Conservation (phyloP, 2,113 vertebrate species). For the Psilopsiagon aymara region DNA sequence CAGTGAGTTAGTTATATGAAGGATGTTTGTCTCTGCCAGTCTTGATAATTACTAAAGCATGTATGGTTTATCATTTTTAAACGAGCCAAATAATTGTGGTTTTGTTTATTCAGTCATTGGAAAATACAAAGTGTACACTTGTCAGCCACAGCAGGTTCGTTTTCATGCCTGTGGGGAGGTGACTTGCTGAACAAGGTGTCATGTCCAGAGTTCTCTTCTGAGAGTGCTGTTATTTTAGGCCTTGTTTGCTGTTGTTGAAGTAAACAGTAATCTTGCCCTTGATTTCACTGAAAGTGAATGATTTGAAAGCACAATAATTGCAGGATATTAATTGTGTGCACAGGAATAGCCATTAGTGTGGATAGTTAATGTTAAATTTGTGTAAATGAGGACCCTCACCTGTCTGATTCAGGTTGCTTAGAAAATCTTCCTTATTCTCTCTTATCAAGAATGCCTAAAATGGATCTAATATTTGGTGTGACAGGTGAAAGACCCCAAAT, state of each 20-base stretch:
- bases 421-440: background rate
- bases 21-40: background rate
- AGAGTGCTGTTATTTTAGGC: background rate
- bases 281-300: background rate
- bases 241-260: background rate
- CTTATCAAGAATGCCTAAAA: background rate
- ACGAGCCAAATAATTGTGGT: too few relatives aligned
- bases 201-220: background rate
- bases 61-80: background rate
- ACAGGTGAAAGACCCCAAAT: background rate
- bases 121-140: background rate
- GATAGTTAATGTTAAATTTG: background rate
- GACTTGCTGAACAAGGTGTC: background rate
- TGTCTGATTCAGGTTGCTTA: background rate
- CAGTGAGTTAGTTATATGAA: background rate
- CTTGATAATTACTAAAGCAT: background rate
- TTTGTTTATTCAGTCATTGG: background rate
- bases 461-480: background rate
- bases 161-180: rapidly evolving
- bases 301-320: background rate
- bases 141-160: background rate
- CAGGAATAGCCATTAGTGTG: background rate
- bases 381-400: background rate
- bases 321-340: background rate
- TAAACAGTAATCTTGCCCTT: background rate